Evolutionary conservation across 2,888 invertebrate species (phyloP).

Genomic region (Luperina testacea): DNA sequence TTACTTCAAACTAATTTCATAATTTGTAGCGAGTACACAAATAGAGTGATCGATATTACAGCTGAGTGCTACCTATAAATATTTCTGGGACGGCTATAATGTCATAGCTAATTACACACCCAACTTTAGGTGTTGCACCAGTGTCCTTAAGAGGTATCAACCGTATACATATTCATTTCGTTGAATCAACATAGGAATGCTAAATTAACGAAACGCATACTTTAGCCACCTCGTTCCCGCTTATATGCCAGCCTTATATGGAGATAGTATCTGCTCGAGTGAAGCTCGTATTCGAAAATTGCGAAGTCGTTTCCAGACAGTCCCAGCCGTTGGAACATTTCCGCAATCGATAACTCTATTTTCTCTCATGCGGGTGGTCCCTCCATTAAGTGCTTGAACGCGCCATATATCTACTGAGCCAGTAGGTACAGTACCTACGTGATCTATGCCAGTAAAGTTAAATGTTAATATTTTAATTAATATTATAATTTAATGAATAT

Average conservation of each 20-base stretch:
- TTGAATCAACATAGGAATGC: conserved; percentile 53
- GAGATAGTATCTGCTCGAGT: conserved; percentile 24
- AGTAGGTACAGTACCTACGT: background rate
- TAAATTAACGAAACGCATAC: conserved; percentile 51
- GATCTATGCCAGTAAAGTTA: background rate
- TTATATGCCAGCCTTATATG: conserved; percentile 23
- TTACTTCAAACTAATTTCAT: conserved; percentile 25
- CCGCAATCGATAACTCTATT: conserved; percentile 57
- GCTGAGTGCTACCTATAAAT: conserved; percentile 39
- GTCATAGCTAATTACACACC: conserved; percentile 50
- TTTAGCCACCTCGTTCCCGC: conserved; percentile 24
- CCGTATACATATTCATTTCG: conserved; percentile 60
- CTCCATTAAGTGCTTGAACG: background rate
- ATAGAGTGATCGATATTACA: conserved; percentile 28
- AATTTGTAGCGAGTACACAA: conserved; percentile 17
- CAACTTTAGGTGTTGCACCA: conserved; percentile 50
- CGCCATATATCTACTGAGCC: conserved; percentile 6
- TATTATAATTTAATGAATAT: too few relatives aligned
- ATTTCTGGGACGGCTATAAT: conserved; percentile 34
- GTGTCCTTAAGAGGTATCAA: conserved; percentile 50
- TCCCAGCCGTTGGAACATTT: conserved; percentile 38
- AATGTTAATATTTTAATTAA: too few relatives aligned
- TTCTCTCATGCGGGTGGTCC: conserved; percentile 35
- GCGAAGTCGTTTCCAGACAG: conserved; percentile 37
- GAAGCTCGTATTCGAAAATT: conserved; percentile 30